Evolutionary conservation across 1,140 invertebrate genomes (phyloP).

Genomic region (Lepidurus arcticus): DNA sequence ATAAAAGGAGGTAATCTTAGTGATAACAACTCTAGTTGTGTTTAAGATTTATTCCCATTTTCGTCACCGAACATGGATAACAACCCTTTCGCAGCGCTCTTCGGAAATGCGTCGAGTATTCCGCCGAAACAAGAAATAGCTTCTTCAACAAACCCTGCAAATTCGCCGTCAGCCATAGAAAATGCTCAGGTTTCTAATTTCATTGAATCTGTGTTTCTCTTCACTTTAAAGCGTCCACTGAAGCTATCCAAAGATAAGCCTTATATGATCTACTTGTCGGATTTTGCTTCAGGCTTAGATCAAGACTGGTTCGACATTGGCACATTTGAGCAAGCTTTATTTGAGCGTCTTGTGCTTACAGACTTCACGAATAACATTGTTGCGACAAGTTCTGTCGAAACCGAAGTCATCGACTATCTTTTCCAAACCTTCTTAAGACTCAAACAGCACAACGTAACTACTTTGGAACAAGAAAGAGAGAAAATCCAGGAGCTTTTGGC

Average conservation of each 20-base stretch:
- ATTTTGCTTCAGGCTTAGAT: conserved; percentile 49
- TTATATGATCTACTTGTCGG: conserved; percentile 53
- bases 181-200: neutral
- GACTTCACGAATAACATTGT: conserved; percentile 41
- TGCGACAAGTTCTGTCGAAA: conserved; percentile 53
- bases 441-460: conserved; percentile 36
- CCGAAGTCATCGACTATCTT: conserved; percentile 57
- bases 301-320: conserved; percentile 53
- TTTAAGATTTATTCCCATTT: neutral
- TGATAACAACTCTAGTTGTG: neutral
- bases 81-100: neutral
- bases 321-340: conserved; percentile 65
- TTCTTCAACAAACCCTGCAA: neutral
- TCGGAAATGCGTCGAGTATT: neutral
- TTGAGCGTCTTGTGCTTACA: conserved; percentile 63
- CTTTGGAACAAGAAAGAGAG: conserved; percentile 47
- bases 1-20: no score
- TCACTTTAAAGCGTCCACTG: neutral
- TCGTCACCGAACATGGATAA: neutral
- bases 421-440: conserved; percentile 49
- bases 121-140: neutral
- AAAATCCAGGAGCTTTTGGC: conserved; percentile 47
- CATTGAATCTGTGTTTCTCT: neutral
- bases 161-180: neutral
- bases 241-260: neutral